Conservation (phyloP, 2,888 invertebrate genomes). For the Aspidapion aeneum region DNA sequence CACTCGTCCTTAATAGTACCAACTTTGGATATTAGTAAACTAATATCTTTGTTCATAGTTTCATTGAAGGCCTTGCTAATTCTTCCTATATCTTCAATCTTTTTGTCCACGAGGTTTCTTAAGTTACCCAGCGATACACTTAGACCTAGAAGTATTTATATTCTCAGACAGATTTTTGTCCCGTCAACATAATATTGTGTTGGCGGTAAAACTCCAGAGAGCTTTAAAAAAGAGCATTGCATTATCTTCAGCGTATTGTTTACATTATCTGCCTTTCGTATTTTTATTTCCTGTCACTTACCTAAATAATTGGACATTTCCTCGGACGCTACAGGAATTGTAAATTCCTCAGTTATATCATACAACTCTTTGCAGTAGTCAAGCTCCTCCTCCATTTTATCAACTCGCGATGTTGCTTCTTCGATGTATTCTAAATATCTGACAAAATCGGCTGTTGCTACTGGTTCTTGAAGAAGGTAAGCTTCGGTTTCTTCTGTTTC, state of each 20-base stretch:
- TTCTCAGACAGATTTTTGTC: no score
- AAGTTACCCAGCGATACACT: slow-evolving; percentile 60
- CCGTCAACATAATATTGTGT: no score
- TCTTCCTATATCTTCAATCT: slow-evolving; percentile 63
- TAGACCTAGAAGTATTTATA: slow-evolving; percentile 50
- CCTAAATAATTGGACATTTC: slow-evolving; percentile 60
- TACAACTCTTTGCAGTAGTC: slow-evolving; percentile 82
- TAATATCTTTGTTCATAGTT: slow-evolving; percentile 75
- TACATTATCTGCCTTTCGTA: no score
- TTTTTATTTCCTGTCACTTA: no score
- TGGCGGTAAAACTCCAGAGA: no score
- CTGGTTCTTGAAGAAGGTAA: slow-evolving; percentile 62
- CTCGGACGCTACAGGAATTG: slow-evolving; percentile 68
- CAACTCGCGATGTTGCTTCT: slow-evolving; percentile 61
- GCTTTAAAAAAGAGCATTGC: no score
- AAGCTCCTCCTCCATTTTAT: slow-evolving; percentile 65
- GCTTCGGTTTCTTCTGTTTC: slow-evolving; percentile 62
- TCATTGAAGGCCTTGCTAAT: slow-evolving; percentile 68
- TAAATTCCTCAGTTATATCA: slow-evolving; percentile 78
- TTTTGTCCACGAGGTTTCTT: slow-evolving; percentile 66
- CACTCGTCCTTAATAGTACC: slow-evolving; percentile 70
- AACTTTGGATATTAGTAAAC: slow-evolving; percentile 67
- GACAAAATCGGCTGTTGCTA: slow-evolving; percentile 69
- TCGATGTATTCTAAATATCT: slow-evolving; percentile 69
- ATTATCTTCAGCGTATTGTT: no score